Percentiles rank a stretch among this genome's conserved stretches.
Conservation (phyloP, 2,797 vertebrate genomes). For the Darevskia mixta region DNA sequence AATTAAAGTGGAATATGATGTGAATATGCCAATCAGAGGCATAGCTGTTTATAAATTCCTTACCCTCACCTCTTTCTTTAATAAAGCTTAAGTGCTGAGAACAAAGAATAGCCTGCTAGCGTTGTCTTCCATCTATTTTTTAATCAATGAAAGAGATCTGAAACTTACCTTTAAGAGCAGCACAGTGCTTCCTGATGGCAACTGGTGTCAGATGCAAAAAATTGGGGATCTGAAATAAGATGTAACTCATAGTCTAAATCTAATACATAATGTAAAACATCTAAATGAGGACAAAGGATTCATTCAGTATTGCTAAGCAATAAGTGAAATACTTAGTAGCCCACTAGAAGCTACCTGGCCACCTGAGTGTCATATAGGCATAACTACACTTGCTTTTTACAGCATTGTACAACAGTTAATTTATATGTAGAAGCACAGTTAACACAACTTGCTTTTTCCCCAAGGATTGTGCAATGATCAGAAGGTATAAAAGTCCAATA, state of each 20-base stretch:
- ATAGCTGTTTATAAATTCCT: not conserved
- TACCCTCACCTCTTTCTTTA: not conserved
- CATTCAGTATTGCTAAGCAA: conserved; percentile 33
- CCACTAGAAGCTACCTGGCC: not conserved
- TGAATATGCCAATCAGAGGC: not conserved
- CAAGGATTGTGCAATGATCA: too few relatives aligned
- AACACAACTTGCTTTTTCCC: too few relatives aligned
- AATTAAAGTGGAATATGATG: not conserved
- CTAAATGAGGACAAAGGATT: not conserved
- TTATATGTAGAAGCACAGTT: too few relatives aligned
- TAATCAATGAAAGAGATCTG: not conserved
- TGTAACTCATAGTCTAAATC: not conserved
- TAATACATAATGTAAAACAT: not conserved
- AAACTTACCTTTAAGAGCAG: conserved; percentile 89
- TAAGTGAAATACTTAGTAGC: not conserved
- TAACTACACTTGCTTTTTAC: not conserved
- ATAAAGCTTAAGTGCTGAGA: not conserved
- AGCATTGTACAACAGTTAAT: not conserved
- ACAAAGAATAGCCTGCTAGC: not conserved
- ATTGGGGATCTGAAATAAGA: conserved; percentile 91
- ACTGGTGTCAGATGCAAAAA: conserved; percentile 95
- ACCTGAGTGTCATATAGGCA: too few relatives aligned
- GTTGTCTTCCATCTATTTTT: not conserved
- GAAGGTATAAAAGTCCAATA: too few relatives aligned
- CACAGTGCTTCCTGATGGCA: conserved; percentile 94